These are phyloP conservation scores for Brachypterus glaber DNA, from an alignment of 2,888 invertebrate genomes.

Conservation along the genomic window DNA sequence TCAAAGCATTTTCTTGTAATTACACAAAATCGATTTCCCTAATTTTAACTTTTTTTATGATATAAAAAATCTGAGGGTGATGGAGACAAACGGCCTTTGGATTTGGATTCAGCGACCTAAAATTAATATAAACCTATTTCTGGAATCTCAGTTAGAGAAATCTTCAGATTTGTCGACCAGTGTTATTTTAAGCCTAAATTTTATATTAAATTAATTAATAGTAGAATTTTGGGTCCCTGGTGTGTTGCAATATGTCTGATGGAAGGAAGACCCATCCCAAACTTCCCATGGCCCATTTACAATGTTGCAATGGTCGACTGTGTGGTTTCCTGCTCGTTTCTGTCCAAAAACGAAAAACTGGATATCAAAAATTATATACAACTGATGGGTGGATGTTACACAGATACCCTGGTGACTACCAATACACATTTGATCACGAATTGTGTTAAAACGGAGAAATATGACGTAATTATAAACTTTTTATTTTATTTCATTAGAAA, in stretches of 20 bases:
- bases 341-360: slow-evolving; percentile 42
- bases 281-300: slow-evolving; percentile 65
- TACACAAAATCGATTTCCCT: too few relatives aligned
- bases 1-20: too few relatives aligned
- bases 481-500: background rate
- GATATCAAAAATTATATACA: slow-evolving; percentile 53
- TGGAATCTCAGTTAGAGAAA: too few relatives aligned
- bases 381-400: slow-evolving; percentile 70
- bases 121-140: too few relatives aligned
- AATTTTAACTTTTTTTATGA: too few relatives aligned
- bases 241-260: slow-evolving; percentile 67
- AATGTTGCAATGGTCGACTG: slow-evolving; percentile 72
- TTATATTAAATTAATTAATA: too few relatives aligned
- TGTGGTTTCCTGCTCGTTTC: slow-evolving; percentile 53
- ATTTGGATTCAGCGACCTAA: too few relatives aligned
- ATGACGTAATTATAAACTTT: slow-evolving; percentile 46
- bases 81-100: too few relatives aligned
- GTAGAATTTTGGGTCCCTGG: slow-evolving; percentile 72
- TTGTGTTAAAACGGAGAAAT: slow-evolving; percentile 66
- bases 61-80: too few relatives aligned
- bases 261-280: slow-evolving; percentile 63
- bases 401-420: slow-evolving; percentile 50
- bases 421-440: slow-evolving; percentile 78
- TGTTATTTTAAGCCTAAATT: too few relatives aligned
- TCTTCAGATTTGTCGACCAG: too few relatives aligned